Conservation (phyloP, 92 coral and sea anemone genomes). For the Porites divaricata region DNA sequence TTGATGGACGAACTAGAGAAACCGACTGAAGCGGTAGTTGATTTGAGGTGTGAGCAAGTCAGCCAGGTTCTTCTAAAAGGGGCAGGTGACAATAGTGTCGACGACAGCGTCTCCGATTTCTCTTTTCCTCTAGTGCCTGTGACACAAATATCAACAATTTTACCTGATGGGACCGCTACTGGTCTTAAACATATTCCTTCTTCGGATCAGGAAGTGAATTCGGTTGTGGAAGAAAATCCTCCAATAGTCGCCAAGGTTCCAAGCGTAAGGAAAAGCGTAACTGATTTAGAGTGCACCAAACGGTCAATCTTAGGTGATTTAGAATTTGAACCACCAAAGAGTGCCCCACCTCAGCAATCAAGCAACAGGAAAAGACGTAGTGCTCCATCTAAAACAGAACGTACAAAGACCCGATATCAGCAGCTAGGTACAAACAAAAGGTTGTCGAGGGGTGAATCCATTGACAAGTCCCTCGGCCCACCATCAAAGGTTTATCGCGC, state of each 20-base stretch:
- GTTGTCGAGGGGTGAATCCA: not conserved
- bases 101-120: not conserved
- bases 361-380: not conserved
- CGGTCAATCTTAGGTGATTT: not conserved
- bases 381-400: not conserved
- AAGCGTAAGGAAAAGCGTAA: not conserved
- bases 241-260: not conserved
- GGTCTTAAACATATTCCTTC: not conserved
- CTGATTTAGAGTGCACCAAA: conserved; percentile 3
- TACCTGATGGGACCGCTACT: not conserved
- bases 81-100: not conserved
- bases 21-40: not conserved
- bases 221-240: not conserved
- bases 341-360: not conserved
- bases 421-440: conserved; percentile 20
- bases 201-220: not conserved
- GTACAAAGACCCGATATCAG: not conserved
- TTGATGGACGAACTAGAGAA: conserved; percentile 26
- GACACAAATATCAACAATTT: not conserved
- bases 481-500: conserved; percentile 4
- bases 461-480: not conserved
- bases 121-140: not conserved
- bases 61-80: not conserved
- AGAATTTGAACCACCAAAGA: not conserved
- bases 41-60: not conserved